A percentile compares a stretch with the other conserved stretches of the same genome.
Conservation (phyloP, 2,797 vertebrate species). For the Sphenodon punctatus region DNA sequence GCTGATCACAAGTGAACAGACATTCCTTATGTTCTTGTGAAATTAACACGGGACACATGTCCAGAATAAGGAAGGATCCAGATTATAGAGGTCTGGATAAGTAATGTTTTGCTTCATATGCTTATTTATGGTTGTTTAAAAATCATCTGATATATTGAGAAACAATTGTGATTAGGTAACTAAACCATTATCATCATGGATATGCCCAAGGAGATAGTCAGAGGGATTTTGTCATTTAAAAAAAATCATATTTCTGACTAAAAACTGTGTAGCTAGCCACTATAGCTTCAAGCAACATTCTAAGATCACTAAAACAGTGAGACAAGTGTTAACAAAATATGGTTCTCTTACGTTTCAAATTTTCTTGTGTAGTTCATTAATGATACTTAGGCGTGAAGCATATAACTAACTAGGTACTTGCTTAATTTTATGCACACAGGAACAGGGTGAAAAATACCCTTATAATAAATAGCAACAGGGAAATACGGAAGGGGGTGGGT, state of each 20-base stretch:
- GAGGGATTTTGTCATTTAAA: accelerated
- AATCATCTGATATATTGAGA: neutral
- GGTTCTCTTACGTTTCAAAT: neutral
- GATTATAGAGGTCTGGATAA: too few relatives aligned
- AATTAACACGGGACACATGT: too few relatives aligned
- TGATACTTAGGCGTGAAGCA: accelerated
- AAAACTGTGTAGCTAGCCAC: accelerated
- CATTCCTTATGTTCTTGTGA: too few relatives aligned
- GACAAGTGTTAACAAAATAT: neutral
- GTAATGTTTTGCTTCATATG: too few relatives aligned
- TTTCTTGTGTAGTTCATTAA: accelerated
- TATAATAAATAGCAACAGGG: too few relatives aligned
- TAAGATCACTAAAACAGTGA: accelerated
- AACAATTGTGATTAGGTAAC: accelerated
- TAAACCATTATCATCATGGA: accelerated
- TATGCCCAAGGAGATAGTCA: accelerated
- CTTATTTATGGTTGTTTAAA: too few relatives aligned
- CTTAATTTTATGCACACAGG: too few relatives aligned
- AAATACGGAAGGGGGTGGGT: too few relatives aligned
- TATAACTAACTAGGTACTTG: too few relatives aligned
- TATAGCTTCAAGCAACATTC: accelerated
- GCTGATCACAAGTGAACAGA: too few relatives aligned
- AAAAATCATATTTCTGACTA: accelerated
- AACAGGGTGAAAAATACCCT: too few relatives aligned
- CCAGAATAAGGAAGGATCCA: too few relatives aligned